Percentiles rank a stretch among this genome's conserved stretches.
Evolutionary conservation across 2,888 invertebrate species (phyloP).

Genomic region (Fragum whitleyi): DNA sequence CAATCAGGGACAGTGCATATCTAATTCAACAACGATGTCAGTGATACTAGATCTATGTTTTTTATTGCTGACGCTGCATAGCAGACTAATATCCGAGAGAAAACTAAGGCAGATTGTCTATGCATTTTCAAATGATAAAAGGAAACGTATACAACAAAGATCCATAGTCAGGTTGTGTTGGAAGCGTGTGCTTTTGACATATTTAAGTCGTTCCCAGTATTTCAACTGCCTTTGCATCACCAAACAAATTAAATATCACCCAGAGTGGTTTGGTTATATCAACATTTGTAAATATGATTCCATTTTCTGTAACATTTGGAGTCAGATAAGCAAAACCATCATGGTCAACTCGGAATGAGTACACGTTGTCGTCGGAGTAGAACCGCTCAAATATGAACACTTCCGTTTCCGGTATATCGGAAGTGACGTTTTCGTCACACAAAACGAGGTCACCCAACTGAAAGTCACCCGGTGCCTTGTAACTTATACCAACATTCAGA

Average conservation of each 20-base stretch:
- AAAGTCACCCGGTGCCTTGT: conserved; percentile 37
- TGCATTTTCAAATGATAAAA: too few relatives aligned
- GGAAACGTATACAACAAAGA: too few relatives aligned
- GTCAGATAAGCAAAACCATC: conserved; percentile 51
- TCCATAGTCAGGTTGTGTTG: too few relatives aligned
- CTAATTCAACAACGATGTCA: too few relatives aligned
- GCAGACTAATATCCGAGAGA: too few relatives aligned
- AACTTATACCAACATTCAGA: conserved; percentile 58
- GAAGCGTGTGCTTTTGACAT: too few relatives aligned
- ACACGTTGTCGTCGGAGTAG: conserved; percentile 44
- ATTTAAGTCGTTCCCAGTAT: conserved; percentile 35
- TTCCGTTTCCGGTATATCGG: conserved; percentile 36
- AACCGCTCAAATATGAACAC: conserved; percentile 56
- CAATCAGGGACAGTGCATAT: too few relatives aligned
- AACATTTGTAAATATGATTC: conserved; percentile 50
- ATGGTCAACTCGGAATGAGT: conserved; percentile 48
- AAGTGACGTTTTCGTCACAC: conserved; percentile 52
- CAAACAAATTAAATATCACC: conserved; percentile 61
- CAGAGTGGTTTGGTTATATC: conserved; percentile 56
- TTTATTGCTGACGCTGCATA: too few relatives aligned
- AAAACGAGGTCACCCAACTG: conserved; percentile 41
- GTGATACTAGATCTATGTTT: too few relatives aligned
- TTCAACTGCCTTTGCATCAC: conserved; percentile 57
- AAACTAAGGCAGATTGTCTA: too few relatives aligned
- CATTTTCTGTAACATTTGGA: conserved; percentile 56